phyloP scores from a whole-genome alignment of 2,797 vertebrate species.

The Cryptoprocta ferox region DNA sequence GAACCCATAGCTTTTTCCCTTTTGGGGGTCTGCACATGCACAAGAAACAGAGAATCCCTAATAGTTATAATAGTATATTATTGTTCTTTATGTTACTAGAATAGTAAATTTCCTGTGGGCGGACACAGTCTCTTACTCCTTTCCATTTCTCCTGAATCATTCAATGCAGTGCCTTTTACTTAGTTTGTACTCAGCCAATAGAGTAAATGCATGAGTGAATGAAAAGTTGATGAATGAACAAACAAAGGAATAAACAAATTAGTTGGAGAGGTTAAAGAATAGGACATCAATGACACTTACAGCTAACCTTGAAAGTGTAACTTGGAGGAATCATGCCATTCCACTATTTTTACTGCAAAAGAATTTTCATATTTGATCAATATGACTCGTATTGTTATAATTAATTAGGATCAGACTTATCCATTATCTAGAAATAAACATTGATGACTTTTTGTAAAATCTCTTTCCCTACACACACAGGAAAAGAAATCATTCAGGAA shows the following conservation, averaged over 20 bases:
- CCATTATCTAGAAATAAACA: constrained; percentile 22
- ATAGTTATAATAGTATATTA: not conserved
- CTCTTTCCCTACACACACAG: not conserved
- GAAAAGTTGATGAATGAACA: constrained; percentile 23
- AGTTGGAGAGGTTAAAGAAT: not conserved
- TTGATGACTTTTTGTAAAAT: not conserved
- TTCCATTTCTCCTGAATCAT: constrained; percentile 14
- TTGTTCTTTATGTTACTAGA: not conserved
- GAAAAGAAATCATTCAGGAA: constrained; percentile 1
- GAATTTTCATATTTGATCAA: constrained; percentile 17
- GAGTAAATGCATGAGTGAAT: not conserved
- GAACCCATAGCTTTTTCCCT: not conserved
- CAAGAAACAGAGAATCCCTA: constrained; percentile 39
- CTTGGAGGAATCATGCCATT: constrained; percentile 26
- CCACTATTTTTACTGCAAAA: constrained; percentile 22
- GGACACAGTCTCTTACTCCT: not conserved
- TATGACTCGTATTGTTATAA: constrained; percentile 16
- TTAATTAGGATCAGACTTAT: constrained; percentile 43
- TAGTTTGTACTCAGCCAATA: not conserved
- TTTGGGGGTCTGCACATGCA: not conserved
- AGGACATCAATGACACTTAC: not conserved
- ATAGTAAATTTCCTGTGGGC: constrained; percentile 5
- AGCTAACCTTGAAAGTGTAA: not conserved
- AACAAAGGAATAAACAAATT: constrained; percentile 44
- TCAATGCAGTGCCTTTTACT: constrained; percentile 5